Evolutionary conservation across 2,797 vertebrate genomes (phyloP).

Genomic region (Odontamblyopus rebecca): DNA sequence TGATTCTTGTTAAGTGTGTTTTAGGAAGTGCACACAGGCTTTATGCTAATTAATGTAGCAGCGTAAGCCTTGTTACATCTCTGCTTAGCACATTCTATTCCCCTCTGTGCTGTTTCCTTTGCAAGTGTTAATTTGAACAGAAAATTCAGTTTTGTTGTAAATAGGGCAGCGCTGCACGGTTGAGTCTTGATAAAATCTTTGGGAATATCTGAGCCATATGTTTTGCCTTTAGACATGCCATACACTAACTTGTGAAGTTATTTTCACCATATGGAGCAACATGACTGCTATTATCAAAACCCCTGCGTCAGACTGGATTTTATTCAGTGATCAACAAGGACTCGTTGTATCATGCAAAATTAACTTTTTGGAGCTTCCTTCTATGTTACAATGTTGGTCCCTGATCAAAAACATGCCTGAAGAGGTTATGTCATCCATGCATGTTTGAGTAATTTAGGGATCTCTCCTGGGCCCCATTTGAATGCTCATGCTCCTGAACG

Average conservation of each 20-base stretch:
- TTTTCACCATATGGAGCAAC: not conserved
- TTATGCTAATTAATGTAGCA: constrained; percentile 67
- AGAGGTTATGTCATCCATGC: no score
- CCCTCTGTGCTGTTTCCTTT: constrained; percentile 54
- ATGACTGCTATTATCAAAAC: not conserved
- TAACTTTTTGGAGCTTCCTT: no score
- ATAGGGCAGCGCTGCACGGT: constrained; percentile 55
- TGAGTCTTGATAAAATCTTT: constrained; percentile 53
- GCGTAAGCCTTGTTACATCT: constrained; percentile 60
- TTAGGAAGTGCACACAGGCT: constrained; percentile 57
- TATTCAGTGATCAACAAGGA: not conserved
- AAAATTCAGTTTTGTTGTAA: constrained; percentile 63
- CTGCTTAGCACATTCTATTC: constrained; percentile 58
- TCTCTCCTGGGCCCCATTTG: no score
- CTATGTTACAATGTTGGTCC: no score
- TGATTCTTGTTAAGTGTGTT: constrained; percentile 64
- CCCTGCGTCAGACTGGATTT: not conserved
- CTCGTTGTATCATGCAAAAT: not conserved
- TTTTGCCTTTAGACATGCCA: not conserved
- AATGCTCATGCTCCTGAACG: no score
- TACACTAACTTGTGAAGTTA: not conserved
- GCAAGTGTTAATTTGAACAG: constrained; percentile 63
- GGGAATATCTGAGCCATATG: constrained; percentile 63
- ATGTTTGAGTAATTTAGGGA: no score
- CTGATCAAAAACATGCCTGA: no score